These are phyloP conservation scores for Lamproptera curius DNA, from an alignment of 2,888 invertebrate species.

Conservation along the genomic window DNA sequence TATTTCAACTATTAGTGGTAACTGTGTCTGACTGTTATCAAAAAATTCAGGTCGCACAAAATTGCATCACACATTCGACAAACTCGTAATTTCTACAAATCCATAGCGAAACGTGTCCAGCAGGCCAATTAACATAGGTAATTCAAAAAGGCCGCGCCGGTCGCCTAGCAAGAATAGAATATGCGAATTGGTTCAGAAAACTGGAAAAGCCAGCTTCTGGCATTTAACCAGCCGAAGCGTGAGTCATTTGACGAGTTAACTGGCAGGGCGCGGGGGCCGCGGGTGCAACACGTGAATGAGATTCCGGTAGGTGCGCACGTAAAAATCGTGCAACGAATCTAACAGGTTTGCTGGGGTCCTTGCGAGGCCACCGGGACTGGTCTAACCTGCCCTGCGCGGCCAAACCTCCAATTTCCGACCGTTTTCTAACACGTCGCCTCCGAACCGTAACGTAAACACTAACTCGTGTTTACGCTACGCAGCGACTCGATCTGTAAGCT, in stretches of 20 bases:
- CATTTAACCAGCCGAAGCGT: slow-evolving; percentile 69
- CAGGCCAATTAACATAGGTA: slow-evolving; percentile 30
- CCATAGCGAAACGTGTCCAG: slow-evolving; percentile 23
- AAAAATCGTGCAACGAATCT: slow-evolving; percentile 79
- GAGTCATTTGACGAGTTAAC: slow-evolving; percentile 77
- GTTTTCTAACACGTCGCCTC: slow-evolving; percentile 67
- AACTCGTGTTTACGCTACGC: slow-evolving; percentile 42
- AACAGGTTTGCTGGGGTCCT: slow-evolving; percentile 78
- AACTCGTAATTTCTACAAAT: not conserved
- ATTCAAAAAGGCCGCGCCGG: slow-evolving; percentile 35
- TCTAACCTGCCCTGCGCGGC: slow-evolving; percentile 76
- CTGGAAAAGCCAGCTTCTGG: slow-evolving; percentile 75
- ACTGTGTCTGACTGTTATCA: too few relatives aligned
- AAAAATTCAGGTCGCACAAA: too few relatives aligned
- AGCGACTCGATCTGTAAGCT: slow-evolving; percentile 9
- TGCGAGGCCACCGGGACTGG: slow-evolving; percentile 77
- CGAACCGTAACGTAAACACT: slow-evolving; percentile 43
- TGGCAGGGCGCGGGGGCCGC: slow-evolving; percentile 55
- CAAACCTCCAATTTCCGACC: slow-evolving; percentile 72
- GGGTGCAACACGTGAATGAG: slow-evolving; percentile 72
- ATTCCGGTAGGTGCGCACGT: slow-evolving; percentile 78
- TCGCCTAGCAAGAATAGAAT: slow-evolving; percentile 53
- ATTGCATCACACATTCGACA: too few relatives aligned
- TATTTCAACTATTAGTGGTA: too few relatives aligned
- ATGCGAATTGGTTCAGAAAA: slow-evolving; percentile 70